Conservation (phyloP, 2,888 invertebrate species). For the Tineola bisselliella region DNA sequence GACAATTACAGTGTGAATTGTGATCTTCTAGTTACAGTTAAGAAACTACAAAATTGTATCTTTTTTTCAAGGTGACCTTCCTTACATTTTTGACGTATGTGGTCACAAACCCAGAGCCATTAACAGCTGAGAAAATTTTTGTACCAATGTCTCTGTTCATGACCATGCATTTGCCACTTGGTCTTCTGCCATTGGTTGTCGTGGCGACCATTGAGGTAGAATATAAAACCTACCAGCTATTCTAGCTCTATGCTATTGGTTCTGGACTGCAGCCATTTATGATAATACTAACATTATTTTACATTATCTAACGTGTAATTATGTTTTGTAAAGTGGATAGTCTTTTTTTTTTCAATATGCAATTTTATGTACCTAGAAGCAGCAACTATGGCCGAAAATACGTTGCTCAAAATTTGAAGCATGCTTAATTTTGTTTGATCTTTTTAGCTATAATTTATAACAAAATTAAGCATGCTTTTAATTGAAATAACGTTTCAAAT, state of each 20-base stretch:
- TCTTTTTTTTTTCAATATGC: no score
- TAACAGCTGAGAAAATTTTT: slow-evolving; percentile 85
- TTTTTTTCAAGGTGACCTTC: slow-evolving; percentile 77
- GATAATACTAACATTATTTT: background rate
- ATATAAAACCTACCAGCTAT: background rate
- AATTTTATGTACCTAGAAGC: no score
- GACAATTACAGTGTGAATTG: no score
- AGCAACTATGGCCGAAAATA: no score
- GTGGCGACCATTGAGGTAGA: slow-evolving; percentile 81
- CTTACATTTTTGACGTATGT: slow-evolving; percentile 87
- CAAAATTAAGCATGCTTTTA: no score
- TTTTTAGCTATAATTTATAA: no score
- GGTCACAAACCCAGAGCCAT: slow-evolving; percentile 69
- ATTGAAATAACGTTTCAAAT: no score
- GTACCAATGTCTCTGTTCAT: slow-evolving; percentile 89
- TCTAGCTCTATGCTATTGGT: background rate
- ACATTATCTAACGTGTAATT: background rate
- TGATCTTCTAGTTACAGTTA: no score
- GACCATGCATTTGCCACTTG: slow-evolving; percentile 86
- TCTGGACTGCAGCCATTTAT: slow-evolving; percentile 1
- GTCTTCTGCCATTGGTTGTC: slow-evolving; percentile 80
- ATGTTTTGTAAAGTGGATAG: background rate
- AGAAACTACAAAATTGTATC: no score
- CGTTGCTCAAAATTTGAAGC: no score
- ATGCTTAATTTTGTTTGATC: no score